Evolutionary conservation across 2,797 vertebrate genomes (phyloP).

Genomic region (Myotis vivesi): DNA sequence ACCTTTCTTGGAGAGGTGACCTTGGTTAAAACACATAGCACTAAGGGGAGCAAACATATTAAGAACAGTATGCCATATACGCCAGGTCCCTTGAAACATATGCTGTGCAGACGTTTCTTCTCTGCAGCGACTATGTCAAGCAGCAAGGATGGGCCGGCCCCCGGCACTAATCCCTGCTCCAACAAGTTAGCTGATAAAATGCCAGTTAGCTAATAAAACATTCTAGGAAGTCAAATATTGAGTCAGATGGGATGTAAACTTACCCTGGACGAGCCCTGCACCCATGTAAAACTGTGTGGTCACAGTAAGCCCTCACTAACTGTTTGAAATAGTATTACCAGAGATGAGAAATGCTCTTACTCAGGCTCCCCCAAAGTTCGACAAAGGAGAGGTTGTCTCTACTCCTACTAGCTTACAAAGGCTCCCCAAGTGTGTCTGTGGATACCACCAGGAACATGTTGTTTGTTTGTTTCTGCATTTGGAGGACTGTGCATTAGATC

Average conservation of each 20-base stretch:
- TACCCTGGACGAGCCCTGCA: neutral
- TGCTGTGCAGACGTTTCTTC: no score
- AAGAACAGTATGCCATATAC: no score
- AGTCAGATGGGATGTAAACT: neutral
- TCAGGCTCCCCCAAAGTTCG: neutral
- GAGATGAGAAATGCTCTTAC: neutral
- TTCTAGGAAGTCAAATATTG: slow-evolving; percentile 35
- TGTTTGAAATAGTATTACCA: slow-evolving; percentile 22
- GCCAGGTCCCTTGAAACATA: no score
- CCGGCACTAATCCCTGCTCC: neutral
- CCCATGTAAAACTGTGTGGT: neutral
- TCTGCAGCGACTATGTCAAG: no score
- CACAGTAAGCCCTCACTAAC: neutral
- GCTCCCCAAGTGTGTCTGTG: neutral
- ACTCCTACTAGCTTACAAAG: neutral
- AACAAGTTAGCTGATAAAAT: slow-evolving; percentile 1
- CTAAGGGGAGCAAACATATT: no score
- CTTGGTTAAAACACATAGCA: no score
- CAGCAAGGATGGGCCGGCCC: no score
- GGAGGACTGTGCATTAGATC: neutral
- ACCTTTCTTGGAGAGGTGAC: no score
- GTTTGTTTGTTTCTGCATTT: neutral
- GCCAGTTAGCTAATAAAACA: neutral
- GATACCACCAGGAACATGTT: neutral
- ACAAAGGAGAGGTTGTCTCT: neutral